These are phyloP conservation scores for Morpho achilles DNA, from an alignment of 2,888 invertebrate genomes.

Conservation along the genomic window DNA sequence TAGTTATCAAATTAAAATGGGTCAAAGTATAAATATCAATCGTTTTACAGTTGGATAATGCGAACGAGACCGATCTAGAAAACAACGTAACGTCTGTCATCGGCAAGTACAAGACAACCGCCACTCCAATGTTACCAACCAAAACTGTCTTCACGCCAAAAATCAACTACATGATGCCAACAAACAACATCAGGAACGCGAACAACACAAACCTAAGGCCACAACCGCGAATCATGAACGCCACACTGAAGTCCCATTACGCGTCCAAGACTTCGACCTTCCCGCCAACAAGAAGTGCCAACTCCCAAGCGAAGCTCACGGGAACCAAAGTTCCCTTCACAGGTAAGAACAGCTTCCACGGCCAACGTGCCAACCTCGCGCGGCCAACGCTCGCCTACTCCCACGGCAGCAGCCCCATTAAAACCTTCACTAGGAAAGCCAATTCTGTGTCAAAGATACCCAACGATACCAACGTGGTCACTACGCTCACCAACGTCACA, in stretches of 20 bases:
- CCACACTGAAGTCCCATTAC: conserved; percentile 56
- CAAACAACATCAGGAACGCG: conserved; percentile 64
- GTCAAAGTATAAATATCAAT: too few species aligned
- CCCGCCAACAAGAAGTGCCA: conserved; percentile 70
- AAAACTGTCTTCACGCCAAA: conserved; percentile 65
- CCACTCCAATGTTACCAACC: conserved; percentile 64
- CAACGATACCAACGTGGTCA: conserved; percentile 47
- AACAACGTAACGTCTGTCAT: conserved; percentile 70
- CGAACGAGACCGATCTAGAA: conserved; percentile 62
- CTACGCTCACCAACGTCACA: conserved; percentile 55
- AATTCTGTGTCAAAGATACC: conserved; percentile 44
- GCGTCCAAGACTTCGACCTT: conserved; percentile 68
- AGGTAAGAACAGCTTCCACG: conserved; percentile 63
- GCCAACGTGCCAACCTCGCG: conserved; percentile 68
- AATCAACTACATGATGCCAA: conserved; percentile 70
- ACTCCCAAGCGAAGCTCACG: conserved; percentile 53
- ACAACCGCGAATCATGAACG: conserved; percentile 50
- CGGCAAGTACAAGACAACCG: conserved; percentile 68
- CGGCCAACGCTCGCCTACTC: conserved; percentile 56
- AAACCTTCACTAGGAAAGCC: conserved; percentile 61
- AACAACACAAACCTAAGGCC: conserved; percentile 65
- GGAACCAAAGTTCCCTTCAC: conserved; percentile 54
- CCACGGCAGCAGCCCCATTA: conserved; percentile 58
- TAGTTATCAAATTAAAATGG: too few species aligned
- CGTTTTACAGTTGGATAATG: conserved; percentile 59